Conservation (phyloP, 2,888 invertebrate genomes). For the Oligia latruncula region DNA sequence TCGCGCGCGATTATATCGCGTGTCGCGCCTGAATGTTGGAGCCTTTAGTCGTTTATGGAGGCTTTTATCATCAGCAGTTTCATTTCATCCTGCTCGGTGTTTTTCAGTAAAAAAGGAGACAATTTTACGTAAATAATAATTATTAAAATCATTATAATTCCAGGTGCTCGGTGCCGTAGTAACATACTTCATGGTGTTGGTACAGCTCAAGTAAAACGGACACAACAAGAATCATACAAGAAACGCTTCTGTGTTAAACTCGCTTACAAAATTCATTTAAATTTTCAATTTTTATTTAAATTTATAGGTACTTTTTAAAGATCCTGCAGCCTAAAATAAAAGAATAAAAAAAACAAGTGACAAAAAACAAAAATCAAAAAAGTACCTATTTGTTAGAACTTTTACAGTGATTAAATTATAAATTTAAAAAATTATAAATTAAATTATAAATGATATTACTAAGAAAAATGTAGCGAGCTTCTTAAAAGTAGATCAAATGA, state of each 20-base stretch:
- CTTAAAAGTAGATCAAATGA: constrained; percentile 8
- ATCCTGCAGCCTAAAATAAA: too few relatives aligned
- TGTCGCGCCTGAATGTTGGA: too few relatives aligned
- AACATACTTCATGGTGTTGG: constrained; percentile 97
- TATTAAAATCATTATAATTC: constrained; percentile 44
- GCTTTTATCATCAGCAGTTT: neutral
- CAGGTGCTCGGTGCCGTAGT: constrained; percentile 96
- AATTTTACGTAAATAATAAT: neutral
- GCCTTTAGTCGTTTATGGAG: neutral
- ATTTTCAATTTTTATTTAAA: neutral
- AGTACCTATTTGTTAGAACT: neutral
- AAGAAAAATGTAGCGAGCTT: constrained; percentile 21
- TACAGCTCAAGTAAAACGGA: constrained; percentile 93
- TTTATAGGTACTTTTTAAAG: too few relatives aligned
- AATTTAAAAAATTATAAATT: too few relatives aligned
- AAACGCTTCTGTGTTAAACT: neutral
- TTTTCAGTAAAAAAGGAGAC: neutral
- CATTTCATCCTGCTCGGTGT: neutral
- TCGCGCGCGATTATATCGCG: too few relatives aligned
- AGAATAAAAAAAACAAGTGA: too few relatives aligned
- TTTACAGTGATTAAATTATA: too few relatives aligned
- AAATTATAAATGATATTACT: too few relatives aligned
- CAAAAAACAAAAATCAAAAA: too few relatives aligned
- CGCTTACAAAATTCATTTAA: neutral
- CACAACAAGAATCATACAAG: neutral